These are phyloP conservation scores for Nymphalis c-album DNA, from an alignment of 2,888 invertebrate genomes.

Conservation along the genomic window DNA sequence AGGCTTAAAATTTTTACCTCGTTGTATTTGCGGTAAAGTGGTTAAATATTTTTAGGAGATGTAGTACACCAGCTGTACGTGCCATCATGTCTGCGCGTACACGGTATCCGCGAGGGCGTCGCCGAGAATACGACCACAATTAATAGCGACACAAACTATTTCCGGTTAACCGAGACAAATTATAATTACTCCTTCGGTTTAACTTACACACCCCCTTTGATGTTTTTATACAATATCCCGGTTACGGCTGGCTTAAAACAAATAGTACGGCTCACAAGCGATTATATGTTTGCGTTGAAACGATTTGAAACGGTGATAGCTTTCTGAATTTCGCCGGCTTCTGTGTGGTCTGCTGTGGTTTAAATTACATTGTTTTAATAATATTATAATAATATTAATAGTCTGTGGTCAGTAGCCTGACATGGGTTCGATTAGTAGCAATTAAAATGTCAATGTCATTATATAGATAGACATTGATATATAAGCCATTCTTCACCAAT, in stretches of 20 bases:
- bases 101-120: slow-evolving; percentile 49
- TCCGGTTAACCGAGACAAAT: slow-evolving; percentile 79
- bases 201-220: slow-evolving; percentile 77
- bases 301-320: slow-evolving; percentile 78
- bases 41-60: not conserved
- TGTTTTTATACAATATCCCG: slow-evolving; percentile 77
- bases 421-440: slow-evolving; percentile 55
- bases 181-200: slow-evolving; percentile 77
- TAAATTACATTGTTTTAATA: slow-evolving; percentile 53
- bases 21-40: not conserved
- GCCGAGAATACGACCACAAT: slow-evolving; percentile 69
- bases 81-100: slow-evolving; percentile 49
- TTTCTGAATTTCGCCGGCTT: slow-evolving; percentile 68
- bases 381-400: slow-evolving; percentile 47
- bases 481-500: too few species aligned
- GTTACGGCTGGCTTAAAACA: slow-evolving; percentile 80
- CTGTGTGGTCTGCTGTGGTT: slow-evolving; percentile 68
- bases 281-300: slow-evolving; percentile 79
- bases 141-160: slow-evolving; percentile 79
- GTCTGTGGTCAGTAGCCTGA: slow-evolving; percentile 54
- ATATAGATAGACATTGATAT: not conserved
- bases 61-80: slow-evolving; percentile 15
- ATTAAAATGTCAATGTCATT: slow-evolving; percentile 33
- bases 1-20: too few species aligned
- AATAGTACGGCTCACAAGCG: slow-evolving; percentile 76